These are phyloP conservation scores for Lysandra bellargus DNA, from an alignment of 2,888 invertebrate genomes.

Conservation along the genomic window DNA sequence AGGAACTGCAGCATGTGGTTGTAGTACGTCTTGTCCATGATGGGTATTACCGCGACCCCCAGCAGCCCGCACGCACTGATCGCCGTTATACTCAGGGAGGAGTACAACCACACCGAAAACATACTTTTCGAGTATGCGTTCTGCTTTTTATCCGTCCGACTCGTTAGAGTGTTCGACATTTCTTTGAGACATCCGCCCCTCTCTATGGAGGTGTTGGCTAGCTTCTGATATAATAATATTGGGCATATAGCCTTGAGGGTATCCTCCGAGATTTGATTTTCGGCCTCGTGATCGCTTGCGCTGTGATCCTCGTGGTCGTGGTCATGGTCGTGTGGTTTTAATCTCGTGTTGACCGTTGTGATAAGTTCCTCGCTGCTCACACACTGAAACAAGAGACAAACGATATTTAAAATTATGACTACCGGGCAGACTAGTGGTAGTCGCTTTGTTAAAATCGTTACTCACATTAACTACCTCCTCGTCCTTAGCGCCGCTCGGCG, in stretches of 20 bases:
- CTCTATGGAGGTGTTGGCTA: slow-evolving; percentile 77
- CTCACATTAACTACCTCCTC: slow-evolving; percentile 71
- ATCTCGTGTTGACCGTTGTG: slow-evolving; percentile 63
- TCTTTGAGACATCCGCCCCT: slow-evolving; percentile 80
- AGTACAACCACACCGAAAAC: slow-evolving; percentile 89
- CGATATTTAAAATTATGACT: not conserved
- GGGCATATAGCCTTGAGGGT: slow-evolving; percentile 83
- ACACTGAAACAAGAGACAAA: slow-evolving; percentile 60
- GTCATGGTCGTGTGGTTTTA: slow-evolving; percentile 56
- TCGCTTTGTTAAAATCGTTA: slow-evolving; percentile 37
- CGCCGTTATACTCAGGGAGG: slow-evolving; percentile 88
- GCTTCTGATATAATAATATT: slow-evolving; percentile 83
- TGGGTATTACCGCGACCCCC: slow-evolving; percentile 93
- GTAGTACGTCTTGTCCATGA: slow-evolving; percentile 93
- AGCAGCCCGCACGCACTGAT: slow-evolving; percentile 93
- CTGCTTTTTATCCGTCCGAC: slow-evolving; percentile 46
- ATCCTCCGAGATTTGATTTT: slow-evolving; percentile 52
- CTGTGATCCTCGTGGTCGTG: slow-evolving; percentile 51
- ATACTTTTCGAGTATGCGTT: slow-evolving; percentile 60
- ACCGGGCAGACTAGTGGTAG: not conserved
- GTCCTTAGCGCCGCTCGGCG: slow-evolving; percentile 49
- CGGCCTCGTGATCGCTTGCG: slow-evolving; percentile 49
- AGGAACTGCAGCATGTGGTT: slow-evolving; percentile 94
- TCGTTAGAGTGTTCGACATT: slow-evolving; percentile 43
- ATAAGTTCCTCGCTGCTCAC: slow-evolving; percentile 71